These are phyloP conservation scores for Colistium nudipinnis DNA, from an alignment of 2,113 vertebrate genomes.

Conservation along the genomic window DNA sequence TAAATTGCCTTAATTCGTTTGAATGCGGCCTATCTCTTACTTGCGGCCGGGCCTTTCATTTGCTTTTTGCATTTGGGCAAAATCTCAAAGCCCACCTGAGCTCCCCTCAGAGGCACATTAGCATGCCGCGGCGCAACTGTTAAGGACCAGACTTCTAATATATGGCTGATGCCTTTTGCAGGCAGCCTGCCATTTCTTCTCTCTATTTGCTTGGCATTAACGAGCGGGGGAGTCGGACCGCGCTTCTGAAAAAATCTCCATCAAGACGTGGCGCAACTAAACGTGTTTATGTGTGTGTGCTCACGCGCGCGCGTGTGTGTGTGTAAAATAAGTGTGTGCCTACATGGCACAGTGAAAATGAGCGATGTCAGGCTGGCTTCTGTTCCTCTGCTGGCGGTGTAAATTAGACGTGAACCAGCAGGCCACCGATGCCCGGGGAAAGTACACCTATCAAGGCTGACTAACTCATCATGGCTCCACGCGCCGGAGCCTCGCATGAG, in stretches of 20 bases:
- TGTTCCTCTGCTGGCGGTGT: slow-evolving; percentile 42
- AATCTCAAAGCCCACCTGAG: slow-evolving; percentile 55
- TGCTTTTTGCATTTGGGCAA: slow-evolving; percentile 25
- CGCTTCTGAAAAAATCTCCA: slow-evolving; percentile 48
- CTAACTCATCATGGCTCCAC: slow-evolving; percentile 52
- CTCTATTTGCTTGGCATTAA: slow-evolving; percentile 53
- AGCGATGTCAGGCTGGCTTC: slow-evolving; percentile 65
- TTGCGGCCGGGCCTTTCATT: slow-evolving; percentile 28
- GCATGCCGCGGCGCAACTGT: slow-evolving; percentile 22
- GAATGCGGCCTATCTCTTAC: slow-evolving; percentile 46
- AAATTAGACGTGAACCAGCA: slow-evolving; percentile 76
- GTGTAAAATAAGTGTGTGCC: slow-evolving; percentile 17
- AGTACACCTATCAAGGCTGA: slow-evolving; percentile 65
- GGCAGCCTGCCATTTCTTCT: slow-evolving; percentile 50
- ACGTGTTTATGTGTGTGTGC: slow-evolving; percentile 7
- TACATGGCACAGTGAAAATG: slow-evolving; percentile 51
- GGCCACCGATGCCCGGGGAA: slow-evolving; percentile 54
- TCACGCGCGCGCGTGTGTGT: slow-evolving; percentile 10
- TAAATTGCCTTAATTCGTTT: slow-evolving; percentile 47
- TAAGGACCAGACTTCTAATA: slow-evolving; percentile 49
- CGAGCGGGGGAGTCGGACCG: slow-evolving; percentile 32
- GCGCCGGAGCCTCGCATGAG: slow-evolving; percentile 51
- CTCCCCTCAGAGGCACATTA: slow-evolving; percentile 48
- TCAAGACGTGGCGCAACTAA: slow-evolving; percentile 60
- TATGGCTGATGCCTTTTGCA: slow-evolving; percentile 34